Percentiles rank a stretch among this genome's conserved stretches.
phyloP scores from a whole-genome alignment of 1,140 invertebrate genomes.

The Eciton burchellii region DNA sequence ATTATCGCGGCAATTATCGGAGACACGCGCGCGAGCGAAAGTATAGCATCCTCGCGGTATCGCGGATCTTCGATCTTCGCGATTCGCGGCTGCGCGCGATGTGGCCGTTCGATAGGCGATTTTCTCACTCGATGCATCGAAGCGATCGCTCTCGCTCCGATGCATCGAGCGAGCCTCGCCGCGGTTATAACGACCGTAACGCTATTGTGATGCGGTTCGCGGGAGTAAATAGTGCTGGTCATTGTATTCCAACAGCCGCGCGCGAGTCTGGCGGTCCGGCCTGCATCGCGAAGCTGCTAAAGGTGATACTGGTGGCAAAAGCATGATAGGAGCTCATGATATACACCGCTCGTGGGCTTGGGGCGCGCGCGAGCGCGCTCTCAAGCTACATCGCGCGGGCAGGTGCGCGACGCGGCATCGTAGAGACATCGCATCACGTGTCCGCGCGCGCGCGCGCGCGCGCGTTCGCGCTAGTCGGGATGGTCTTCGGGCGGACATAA shows the following conservation, averaged over 20 bases:
- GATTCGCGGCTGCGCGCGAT: slow-evolving; percentile 25
- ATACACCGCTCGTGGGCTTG: slow-evolving; percentile 46
- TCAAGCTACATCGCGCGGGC: slow-evolving; percentile 22
- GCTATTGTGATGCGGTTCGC: slow-evolving; percentile 61
- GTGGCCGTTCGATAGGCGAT: slow-evolving; percentile 21
- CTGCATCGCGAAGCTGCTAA: neutral
- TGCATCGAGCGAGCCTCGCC: neutral
- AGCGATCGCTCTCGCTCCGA: slow-evolving; percentile 2
- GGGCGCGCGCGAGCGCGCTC: slow-evolving; percentile 14
- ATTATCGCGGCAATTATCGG: slow-evolving; percentile 35
- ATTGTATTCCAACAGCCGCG: slow-evolving; percentile 42
- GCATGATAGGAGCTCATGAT: slow-evolving; percentile 55
- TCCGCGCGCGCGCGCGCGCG: neutral
- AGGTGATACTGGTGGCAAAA: slow-evolving; percentile 47
- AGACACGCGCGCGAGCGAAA: slow-evolving; percentile 12
- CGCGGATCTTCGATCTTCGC: neutral
- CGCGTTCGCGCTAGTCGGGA: slow-evolving; percentile 40
- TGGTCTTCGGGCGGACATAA: slow-evolving; percentile 72
- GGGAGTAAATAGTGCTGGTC: slow-evolving; percentile 37
- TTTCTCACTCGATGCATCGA: slow-evolving; percentile 51
- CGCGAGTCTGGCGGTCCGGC: neutral
- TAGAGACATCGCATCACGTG: neutral
- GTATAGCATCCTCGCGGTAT: slow-evolving; percentile 8
- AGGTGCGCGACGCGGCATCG: slow-evolving; percentile 14
- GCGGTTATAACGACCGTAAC: slow-evolving; percentile 37